Percentiles rank a stretch among this genome's conserved stretches.
Conservation (phyloP, 2,113 vertebrate genomes). For the Ondatra zibethicus region DNA sequence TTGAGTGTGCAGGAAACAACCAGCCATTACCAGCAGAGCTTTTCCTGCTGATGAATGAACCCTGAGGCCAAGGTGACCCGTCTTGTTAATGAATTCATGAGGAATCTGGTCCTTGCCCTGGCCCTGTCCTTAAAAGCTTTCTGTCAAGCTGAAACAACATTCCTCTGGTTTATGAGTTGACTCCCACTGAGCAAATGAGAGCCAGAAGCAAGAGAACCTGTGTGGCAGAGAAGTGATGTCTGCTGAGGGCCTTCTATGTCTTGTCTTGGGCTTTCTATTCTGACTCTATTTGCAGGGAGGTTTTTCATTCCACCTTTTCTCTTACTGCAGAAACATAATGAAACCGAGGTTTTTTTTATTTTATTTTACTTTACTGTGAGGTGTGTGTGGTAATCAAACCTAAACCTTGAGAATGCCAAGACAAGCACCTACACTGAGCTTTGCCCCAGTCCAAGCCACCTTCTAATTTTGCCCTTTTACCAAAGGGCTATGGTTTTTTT, state of each 20-base stretch:
- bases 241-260: not conserved
- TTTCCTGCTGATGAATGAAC: slow-evolving; percentile 84
- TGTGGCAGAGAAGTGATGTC: not conserved
- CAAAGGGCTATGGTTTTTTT: slow-evolving; percentile 37
- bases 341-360: not conserved
- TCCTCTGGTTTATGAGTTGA: slow-evolving; percentile 59
- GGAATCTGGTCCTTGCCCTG: slow-evolving; percentile 64
- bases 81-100: slow-evolving; percentile 70
- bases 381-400: not conserved
- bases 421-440: not conserved
- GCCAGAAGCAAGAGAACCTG: not conserved
- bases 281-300: slow-evolving; percentile 3
- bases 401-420: not conserved
- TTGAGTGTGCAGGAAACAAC: slow-evolving; percentile 82
- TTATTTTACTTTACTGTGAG: not conserved
- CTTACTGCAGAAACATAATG: slow-evolving; percentile 40
- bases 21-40: slow-evolving; percentile 77
- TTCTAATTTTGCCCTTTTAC: not conserved
- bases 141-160: slow-evolving; percentile 52
- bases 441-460: not conserved
- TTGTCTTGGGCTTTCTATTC: not conserved
- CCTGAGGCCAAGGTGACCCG: slow-evolving; percentile 65
- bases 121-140: slow-evolving; percentile 65
- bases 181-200: slow-evolving; percentile 55
- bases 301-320: not conserved